Evolutionary conservation across 1,140 invertebrate genomes (phyloP).

Genomic region (Caenorhabditis elegans): WBcel235 BX284602.5:10425501-10426000

Average conservation of each 20-base stretch:
- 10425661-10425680: neutral
- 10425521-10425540: too few relatives aligned
- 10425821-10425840: too few relatives aligned
- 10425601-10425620: neutral
- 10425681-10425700: too few relatives aligned
- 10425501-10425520: too few relatives aligned
- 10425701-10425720: neutral
- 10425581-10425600: neutral
- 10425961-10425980: neutral
- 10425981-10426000: neutral
- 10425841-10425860: neutral
- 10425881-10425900: constrained; percentile 10
- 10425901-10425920: constrained; percentile 20
- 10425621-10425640: too few relatives aligned
- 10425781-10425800: constrained; percentile 8
- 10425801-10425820: neutral
- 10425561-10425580: neutral
- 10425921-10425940: constrained; percentile 5
- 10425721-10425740: neutral
- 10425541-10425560: too few relatives aligned
- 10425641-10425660: neutral
- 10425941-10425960: neutral
- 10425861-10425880: constrained; percentile 30
- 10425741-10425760: neutral
- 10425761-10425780: neutral